Evolutionary conservation across 2,797 vertebrate genomes (phyloP).

Genomic region (Gila robusta): DNA sequence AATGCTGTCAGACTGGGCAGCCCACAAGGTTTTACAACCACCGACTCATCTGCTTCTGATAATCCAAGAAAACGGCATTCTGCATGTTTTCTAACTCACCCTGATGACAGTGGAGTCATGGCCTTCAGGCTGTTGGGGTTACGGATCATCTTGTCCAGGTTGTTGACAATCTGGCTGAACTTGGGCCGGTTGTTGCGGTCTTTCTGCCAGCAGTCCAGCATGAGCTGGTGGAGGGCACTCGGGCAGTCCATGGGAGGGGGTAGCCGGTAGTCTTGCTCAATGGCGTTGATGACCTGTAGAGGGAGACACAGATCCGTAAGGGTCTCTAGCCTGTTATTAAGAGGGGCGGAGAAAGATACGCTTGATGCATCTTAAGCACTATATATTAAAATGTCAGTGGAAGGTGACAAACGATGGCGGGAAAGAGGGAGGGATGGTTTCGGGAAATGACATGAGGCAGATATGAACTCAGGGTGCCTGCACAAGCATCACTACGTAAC

Average conservation of each 20-base stretch:
- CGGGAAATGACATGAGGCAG: constrained; percentile 1
- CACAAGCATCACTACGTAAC: neutral
- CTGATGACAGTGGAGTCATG: constrained; percentile 95
- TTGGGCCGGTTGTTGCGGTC: constrained; percentile 98
- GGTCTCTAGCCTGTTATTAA: constrained; percentile 57
- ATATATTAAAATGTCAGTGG: neutral
- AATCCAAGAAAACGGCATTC: constrained; percentile 1
- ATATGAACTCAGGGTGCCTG: neutral
- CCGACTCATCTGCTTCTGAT: neutral
- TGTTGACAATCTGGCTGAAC: constrained; percentile 98
- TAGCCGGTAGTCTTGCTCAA: constrained; percentile 96
- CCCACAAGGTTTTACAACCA: neutral
- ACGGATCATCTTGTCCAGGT: constrained; percentile 98
- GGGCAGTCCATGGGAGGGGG: constrained; percentile 99
- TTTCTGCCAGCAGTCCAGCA: constrained; percentile 99
- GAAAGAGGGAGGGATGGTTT: constrained; percentile 1
- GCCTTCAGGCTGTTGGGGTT: constrained; percentile 98
- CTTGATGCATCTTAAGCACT: neutral
- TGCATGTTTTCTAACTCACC: constrained; percentile 77
- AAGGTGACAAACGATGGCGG: neutral
- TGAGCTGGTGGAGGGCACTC: constrained; percentile 95
- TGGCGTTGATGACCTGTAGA: constrained; percentile 95
- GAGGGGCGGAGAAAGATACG: constrained; percentile 3
- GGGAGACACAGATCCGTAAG: constrained; percentile 69
- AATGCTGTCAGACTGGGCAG: neutral